Conservation (phyloP, 1,140 invertebrate genomes). For the Monomorium pharaonis region DNA sequence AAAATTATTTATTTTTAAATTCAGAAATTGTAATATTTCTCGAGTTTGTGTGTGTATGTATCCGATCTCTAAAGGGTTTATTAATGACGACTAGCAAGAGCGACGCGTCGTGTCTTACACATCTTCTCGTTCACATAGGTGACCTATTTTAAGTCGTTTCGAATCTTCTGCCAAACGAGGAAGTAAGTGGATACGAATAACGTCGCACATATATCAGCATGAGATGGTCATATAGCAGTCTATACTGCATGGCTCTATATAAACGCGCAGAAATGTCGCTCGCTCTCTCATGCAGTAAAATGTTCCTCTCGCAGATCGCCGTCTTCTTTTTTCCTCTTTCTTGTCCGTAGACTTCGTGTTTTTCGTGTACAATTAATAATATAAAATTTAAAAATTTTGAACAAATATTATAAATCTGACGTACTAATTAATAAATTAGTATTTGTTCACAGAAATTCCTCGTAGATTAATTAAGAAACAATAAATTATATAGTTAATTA, state of each 20-base stretch:
- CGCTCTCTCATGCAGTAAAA: constrained; percentile 54
- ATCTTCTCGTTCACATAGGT: constrained; percentile 46
- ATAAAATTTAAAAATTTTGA: neutral
- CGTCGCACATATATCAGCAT: constrained; percentile 74
- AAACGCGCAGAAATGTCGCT: constrained; percentile 61
- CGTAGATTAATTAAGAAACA: neutral
- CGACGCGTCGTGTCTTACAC: constrained; percentile 52
- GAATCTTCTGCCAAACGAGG: constrained; percentile 74
- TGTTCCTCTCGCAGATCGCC: constrained; percentile 29
- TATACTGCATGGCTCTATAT: constrained; percentile 69
- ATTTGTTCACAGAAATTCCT: neutral
- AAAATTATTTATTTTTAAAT: neutral
- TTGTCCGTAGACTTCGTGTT: neutral
- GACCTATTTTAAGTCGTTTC: constrained; percentile 67
- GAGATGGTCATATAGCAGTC: constrained; percentile 75
- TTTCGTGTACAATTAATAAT: neutral
- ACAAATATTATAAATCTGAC: neutral
- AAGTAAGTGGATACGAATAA: constrained; percentile 77
- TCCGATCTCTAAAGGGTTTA: constrained; percentile 7
- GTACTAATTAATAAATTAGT: neutral
- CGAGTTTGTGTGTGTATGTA: neutral
- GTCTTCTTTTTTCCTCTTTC: neutral
- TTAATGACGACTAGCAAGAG: constrained; percentile 36
- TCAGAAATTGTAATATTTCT: neutral
- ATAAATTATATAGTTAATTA: too few species aligned